A percentile compares a stretch with the other conserved stretches of the same genome.
Conservation (phyloP, 2,797 vertebrate genomes). For the Phrynocephalus vlangalii region DNA sequence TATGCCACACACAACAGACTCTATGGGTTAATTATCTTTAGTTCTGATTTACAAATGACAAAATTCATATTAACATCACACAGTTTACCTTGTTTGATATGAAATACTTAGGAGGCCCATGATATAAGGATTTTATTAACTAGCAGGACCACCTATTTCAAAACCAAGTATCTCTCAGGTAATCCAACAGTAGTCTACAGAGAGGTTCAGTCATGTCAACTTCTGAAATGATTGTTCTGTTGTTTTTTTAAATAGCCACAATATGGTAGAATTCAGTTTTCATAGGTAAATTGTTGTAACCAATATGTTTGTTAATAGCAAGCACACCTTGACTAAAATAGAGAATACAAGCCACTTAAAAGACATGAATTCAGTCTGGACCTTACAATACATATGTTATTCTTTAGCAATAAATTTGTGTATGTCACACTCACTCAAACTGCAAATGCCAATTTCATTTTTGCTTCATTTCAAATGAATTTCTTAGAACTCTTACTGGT, state of each 20-base stretch:
- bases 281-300: background rate
- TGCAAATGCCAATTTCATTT: conserved; percentile 59
- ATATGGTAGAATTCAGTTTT: conserved; percentile 1
- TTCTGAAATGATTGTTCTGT: background rate
- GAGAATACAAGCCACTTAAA: conserved; percentile 58
- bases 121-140: background rate
- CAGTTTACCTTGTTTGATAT: conserved; percentile 6
- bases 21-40: background rate
- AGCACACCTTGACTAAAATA: conserved; percentile 1
- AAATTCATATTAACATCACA: conserved; percentile 2
- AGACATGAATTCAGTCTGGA: conserved; percentile 71
- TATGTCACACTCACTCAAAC: conserved; percentile 66
- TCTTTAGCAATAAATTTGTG: conserved; percentile 72
- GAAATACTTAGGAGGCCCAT: conserved; percentile 4
- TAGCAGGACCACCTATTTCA: background rate
- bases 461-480: conserved; percentile 55
- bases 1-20: background rate
- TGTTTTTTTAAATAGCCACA: background rate
- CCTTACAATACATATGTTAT: conserved; percentile 66
- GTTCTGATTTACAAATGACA: background rate
- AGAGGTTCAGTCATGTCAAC: background rate
- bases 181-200: background rate
- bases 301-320: background rate
- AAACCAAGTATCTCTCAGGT: background rate
- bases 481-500: conserved; percentile 62